These are phyloP conservation scores for Leucophenga montana DNA, from an alignment of 2,888 invertebrate species.

Conservation along the genomic window DNA sequence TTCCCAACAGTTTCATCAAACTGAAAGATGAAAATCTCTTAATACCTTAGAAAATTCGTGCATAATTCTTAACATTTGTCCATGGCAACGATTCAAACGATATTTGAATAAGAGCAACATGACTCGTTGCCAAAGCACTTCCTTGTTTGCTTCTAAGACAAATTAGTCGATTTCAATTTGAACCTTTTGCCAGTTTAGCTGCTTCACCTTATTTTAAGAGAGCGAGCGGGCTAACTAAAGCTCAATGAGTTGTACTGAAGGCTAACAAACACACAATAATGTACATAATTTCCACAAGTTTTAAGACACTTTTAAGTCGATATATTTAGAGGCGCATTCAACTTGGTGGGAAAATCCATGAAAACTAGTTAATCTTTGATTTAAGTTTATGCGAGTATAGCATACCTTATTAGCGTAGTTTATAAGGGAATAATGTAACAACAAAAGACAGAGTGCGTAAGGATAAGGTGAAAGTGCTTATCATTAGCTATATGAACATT, in stretches of 20 bases:
- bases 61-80: constrained; percentile 53
- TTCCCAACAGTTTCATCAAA: constrained; percentile 24
- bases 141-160: constrained; percentile 4
- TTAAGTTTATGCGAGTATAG: no score
- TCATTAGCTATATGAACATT: no score
- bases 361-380: no score
- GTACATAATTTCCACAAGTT: no score
- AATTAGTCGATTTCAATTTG: constrained; percentile 20
- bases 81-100: neutral
- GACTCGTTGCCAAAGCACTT: neutral
- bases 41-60: constrained; percentile 51
- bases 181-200: constrained; percentile 4
- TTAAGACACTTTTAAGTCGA: no score
- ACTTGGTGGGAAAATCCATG: no score
- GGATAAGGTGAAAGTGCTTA: no score
- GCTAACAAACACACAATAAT: no score
- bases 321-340: no score
- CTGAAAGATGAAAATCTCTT: constrained; percentile 31
- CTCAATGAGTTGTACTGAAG: neutral
- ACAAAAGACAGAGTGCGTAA: no score
- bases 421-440: no score
- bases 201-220: neutral
- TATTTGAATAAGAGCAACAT: neutral
- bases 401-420: no score
- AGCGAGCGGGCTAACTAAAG: neutral